Base-by-base conservation (phyloP, 2,797 vertebrate species). In the Notoglanidium macrostoma region DNA sequence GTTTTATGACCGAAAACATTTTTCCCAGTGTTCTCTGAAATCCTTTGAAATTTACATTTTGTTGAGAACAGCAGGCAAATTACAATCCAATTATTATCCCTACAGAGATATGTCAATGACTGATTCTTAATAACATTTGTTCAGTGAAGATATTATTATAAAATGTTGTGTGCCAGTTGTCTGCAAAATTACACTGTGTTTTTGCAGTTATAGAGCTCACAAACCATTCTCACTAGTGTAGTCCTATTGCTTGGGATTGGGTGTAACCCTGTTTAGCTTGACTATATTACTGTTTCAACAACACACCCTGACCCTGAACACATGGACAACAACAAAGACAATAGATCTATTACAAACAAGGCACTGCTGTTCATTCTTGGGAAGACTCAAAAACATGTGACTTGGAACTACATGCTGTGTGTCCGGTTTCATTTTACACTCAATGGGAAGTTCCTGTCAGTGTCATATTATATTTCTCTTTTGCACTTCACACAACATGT, bases 361-460 rank as follows among this genome's bases (percentile, higher is more conserved):
- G 23, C 88, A 92, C 88, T 93, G 87, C 88, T 92, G 91, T 92
- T 46, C 72, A 21, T 49, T 87, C 89, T 88, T 90, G 88, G 86
- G 85, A 90, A 86, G 88, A 92, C 90, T 89, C 86, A 73, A 79
- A 90, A 76, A 84, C 68, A 92, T 91, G 74, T 90, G 90, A 93
- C 78, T 89, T 76, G 70, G 49, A 88, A 79, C 87, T 90, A 89
- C 90, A 92, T 90, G 90, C 88, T 90, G 87, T 2, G 55, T 89
- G 89, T 90, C 86, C 80, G 91, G 87, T 92, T 93, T 93, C 90
- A 93, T 89, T 93, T 93, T 90, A 89, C 90, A 90, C 87, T 82
- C 83, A 46, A 70, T 51, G 79, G 88, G 89, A 90, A 91, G 84
- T 87, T 67, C 86, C 88, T 86, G 61, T 86, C 32, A 85, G 87